These are phyloP conservation scores for Anaspis maculata DNA, from an alignment of 2,888 invertebrate species.

Conservation along the genomic window DNA sequence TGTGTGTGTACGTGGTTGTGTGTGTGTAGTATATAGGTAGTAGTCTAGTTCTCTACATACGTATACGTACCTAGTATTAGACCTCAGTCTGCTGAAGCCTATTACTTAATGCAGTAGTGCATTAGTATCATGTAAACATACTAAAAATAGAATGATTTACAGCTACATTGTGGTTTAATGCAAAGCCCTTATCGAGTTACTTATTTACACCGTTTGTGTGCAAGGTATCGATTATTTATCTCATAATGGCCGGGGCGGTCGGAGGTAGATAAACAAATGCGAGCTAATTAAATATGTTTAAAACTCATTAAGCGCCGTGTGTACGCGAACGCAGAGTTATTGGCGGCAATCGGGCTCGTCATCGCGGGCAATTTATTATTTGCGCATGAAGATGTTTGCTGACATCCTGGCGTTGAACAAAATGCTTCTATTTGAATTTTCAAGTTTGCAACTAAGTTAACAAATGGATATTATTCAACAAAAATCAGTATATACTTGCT, in stretches of 20 bases:
- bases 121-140: conserved; percentile 26
- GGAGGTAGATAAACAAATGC: conserved; percentile 12
- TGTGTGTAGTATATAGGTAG: background rate
- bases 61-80: conserved; percentile 30
- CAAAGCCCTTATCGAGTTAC: conserved; percentile 8
- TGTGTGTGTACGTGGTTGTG: background rate
- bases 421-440: too few species aligned
- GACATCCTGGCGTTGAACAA: too few species aligned
- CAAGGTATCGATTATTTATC: conserved; percentile 12
- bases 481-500: background rate
- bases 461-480: background rate
- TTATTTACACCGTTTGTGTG: conserved; percentile 11
- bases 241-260: conserved; percentile 11
- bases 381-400: background rate
- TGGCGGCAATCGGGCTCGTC: conserved; percentile 3
- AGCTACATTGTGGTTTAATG: conserved; percentile 11
- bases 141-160: conserved; percentile 27
- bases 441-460: background rate
- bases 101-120: conserved; percentile 32
- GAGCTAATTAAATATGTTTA: conserved; percentile 9
- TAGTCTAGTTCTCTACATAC: too few species aligned
- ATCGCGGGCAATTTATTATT: background rate
- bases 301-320: conserved; percentile 7
- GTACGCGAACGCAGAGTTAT: conserved; percentile 7
- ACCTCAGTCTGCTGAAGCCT: too few species aligned